Percentiles rank a stretch among this genome's conserved stretches.
Evolutionary conservation across 2,888 invertebrate genomes (phyloP).

Genomic region (Acholoe squamosa): DNA sequence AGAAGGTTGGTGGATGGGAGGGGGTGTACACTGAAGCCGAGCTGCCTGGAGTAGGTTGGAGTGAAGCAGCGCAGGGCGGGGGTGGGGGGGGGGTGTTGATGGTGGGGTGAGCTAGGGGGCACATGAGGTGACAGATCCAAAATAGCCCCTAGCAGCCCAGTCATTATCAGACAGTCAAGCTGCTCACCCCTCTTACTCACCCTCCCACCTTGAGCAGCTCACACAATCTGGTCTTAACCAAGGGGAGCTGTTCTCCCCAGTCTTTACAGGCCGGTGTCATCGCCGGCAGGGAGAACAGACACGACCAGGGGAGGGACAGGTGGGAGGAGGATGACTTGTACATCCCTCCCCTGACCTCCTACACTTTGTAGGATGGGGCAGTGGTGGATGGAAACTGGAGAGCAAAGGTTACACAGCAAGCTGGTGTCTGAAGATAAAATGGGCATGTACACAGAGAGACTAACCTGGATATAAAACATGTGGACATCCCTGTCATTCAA

Average conservation of each 20-base stretch:
- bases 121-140: constrained; percentile 46
- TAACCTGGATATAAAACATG: too few species aligned
- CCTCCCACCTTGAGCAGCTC: constrained; percentile 11
- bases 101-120: constrained; percentile 7
- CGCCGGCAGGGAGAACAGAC: not conserved
- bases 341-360: too few species aligned
- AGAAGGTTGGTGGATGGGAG: not conserved
- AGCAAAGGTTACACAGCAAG: too few species aligned
- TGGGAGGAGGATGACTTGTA: too few species aligned
- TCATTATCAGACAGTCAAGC: constrained; percentile 5
- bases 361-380: too few species aligned
- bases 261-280: not conserved
- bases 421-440: too few species aligned
- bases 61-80: not conserved
- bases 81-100: not conserved
- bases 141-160: not conserved
- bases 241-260: not conserved
- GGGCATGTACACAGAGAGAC: too few species aligned
- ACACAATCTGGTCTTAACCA: not conserved
- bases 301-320: not conserved
- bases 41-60: not conserved
- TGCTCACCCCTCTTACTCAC: not conserved
- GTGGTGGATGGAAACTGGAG: too few species aligned
- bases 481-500: too few species aligned
- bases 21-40: not conserved